These are phyloP conservation scores for Rhinolophus sinicus DNA, from an alignment of 2,113 vertebrate species.

Conservation along the genomic window DNA sequence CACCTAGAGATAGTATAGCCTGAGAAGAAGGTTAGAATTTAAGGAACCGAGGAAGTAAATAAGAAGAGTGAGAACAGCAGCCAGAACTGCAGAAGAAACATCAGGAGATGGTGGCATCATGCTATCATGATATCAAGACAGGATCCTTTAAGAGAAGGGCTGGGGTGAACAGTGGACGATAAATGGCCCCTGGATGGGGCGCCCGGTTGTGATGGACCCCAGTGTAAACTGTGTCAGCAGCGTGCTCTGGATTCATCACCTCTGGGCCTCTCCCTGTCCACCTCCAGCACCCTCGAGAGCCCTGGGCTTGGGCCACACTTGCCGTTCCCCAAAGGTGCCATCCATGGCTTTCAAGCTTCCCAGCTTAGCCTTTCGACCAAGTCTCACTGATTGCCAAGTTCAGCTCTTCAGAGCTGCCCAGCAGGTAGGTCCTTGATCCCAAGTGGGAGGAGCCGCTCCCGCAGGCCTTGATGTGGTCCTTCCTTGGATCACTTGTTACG, in stretches of 20 bases:
- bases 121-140: not conserved
- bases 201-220: not conserved
- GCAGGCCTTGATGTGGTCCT: rapidly evolving
- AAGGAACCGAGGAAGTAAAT: not conserved
- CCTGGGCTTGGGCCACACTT: not conserved
- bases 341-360: not conserved
- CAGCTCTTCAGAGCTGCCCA: not conserved
- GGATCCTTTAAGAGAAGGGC: not conserved
- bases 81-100: not conserved
- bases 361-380: not conserved
- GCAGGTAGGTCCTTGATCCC: not conserved
- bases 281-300: not conserved
- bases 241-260: not conserved
- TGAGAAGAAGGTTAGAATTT: not conserved
- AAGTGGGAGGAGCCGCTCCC: not conserved
- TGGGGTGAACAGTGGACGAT: not conserved
- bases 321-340: not conserved
- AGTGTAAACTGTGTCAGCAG: not conserved
- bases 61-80: not conserved
- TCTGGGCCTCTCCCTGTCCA: rapidly evolving
- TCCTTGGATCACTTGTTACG: not conserved
- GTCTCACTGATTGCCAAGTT: not conserved
- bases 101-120: not conserved
- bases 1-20: not conserved
- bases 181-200: not conserved